Conservation (phyloP, 2,888 invertebrate species). For the Copidosoma aretas region DNA sequence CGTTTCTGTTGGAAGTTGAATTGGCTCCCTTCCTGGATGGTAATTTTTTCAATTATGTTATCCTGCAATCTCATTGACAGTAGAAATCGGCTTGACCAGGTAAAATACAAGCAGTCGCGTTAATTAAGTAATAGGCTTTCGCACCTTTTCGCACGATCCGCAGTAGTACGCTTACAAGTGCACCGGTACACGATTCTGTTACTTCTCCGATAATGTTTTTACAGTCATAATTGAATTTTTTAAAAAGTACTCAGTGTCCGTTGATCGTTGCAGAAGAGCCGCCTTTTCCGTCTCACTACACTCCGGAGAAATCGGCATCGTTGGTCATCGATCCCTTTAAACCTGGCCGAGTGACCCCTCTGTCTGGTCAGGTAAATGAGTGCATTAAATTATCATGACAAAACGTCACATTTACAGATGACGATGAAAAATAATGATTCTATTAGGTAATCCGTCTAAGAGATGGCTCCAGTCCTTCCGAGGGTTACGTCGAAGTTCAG, state of each 20-base stretch:
- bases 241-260: too few species aligned
- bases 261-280: slow-evolving; percentile 50
- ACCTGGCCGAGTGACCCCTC: slow-evolving; percentile 46
- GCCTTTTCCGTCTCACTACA: slow-evolving; percentile 55
- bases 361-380: slow-evolving; percentile 55
- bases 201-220: too few species aligned
- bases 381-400: background rate
- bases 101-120: too few species aligned
- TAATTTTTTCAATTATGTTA: slow-evolving; percentile 40
- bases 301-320: slow-evolving; percentile 47
- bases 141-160: too few species aligned
- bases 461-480: slow-evolving; percentile 60
- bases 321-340: slow-evolving; percentile 29
- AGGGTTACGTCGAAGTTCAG: slow-evolving; percentile 64
- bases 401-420: background rate
- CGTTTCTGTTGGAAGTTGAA: slow-evolving; percentile 44
- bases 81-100: too few species aligned
- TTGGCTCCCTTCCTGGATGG: slow-evolving; percentile 48
- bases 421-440: background rate
- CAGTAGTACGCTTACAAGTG: too few species aligned
- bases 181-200: too few species aligned
- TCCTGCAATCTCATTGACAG: too few species aligned
- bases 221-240: too few species aligned
- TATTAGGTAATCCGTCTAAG: slow-evolving; percentile 60
- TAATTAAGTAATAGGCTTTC: too few species aligned